Evolutionary conservation across 2,888 invertebrate genomes (phyloP).

Genomic region (Pollenia angustigena): DNA sequence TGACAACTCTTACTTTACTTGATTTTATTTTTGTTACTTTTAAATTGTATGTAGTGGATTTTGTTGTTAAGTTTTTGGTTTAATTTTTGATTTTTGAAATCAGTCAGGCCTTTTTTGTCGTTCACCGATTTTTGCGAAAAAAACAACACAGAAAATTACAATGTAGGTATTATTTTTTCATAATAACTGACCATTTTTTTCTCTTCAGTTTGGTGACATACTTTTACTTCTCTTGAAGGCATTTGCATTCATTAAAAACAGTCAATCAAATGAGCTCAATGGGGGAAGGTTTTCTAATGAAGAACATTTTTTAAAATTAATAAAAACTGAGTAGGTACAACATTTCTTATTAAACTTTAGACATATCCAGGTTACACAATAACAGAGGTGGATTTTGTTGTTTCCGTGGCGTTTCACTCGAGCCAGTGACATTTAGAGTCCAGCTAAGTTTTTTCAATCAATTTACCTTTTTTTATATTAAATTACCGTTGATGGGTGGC

Average conservation of each 20-base stretch:
- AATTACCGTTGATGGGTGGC: background rate
- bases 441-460: too few species aligned
- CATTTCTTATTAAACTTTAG: too few species aligned
- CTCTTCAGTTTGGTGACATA: slow-evolving; percentile 66
- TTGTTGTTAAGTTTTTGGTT: slow-evolving; percentile 13
- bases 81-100: slow-evolving; percentile 11
- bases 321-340: background rate
- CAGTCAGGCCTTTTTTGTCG: slow-evolving; percentile 56
- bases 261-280: slow-evolving; percentile 68
- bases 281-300: slow-evolving; percentile 45
- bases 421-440: too few species aligned
- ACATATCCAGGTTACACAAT: too few species aligned
- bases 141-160: slow-evolving; percentile 58
- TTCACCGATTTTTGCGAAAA: slow-evolving; percentile 18
- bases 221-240: slow-evolving; percentile 74
- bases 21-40: background rate
- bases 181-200: slow-evolving; percentile 69
- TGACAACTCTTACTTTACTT: slow-evolving; percentile 68
- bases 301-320: background rate
- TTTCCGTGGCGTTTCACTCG: too few species aligned
- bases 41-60: background rate
- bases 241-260: slow-evolving; percentile 73
- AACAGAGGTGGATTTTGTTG: too few species aligned
- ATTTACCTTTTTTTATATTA: too few species aligned
- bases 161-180: slow-evolving; percentile 56